Base-by-base conservation (phyloP, 2,888 invertebrate species). In the Cheilosia pagana region DNA sequence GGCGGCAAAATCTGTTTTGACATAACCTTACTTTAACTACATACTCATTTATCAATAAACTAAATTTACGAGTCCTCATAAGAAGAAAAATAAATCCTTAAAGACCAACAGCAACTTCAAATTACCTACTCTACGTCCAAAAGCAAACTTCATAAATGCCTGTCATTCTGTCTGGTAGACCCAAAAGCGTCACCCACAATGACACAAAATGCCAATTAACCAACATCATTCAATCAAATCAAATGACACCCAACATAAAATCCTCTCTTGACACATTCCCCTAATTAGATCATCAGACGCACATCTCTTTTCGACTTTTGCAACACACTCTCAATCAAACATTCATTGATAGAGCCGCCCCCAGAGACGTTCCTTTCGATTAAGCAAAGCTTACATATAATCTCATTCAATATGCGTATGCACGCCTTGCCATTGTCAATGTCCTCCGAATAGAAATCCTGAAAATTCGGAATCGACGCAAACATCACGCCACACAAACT, bases 361-460 rank as follows among this genome's bases (percentile, higher is more conserved):
- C 5, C 28, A 16, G 8, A 41, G 50, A 14, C 35, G n/a, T 59
- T 39, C 25, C 10, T 3, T 45, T 8, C 55, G 21, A 48, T 94
- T 41, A 16, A 35, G 35, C 35, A 28, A 63, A 68, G 89, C 90
- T 90, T 68, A 95, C 98, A 98, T 90, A 99, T 99, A 89, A 99
- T 99, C 93, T 99, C 99, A 93, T 99, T 99, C 77, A 99, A 94
- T 87, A 99, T 94, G 74, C 99, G 94, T 90, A 99, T 98, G 93
- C 99, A 99, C 91, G 99, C 99, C 90, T 99, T 97, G 19, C 99
- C 99, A 91, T 98, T 98, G 93, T 99, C 98, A 53, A 96, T 96
- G 90, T 97, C 97, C 92, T 99, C 99, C 0, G 98, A 98, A 93
- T 99, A 99, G 92, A 99, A 99, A 92, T 99, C 98, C 86, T 98